Evolutionary conservation across 2,888 invertebrate genomes (phyloP).

Genomic region (Ypsolopha sequella): DNA sequence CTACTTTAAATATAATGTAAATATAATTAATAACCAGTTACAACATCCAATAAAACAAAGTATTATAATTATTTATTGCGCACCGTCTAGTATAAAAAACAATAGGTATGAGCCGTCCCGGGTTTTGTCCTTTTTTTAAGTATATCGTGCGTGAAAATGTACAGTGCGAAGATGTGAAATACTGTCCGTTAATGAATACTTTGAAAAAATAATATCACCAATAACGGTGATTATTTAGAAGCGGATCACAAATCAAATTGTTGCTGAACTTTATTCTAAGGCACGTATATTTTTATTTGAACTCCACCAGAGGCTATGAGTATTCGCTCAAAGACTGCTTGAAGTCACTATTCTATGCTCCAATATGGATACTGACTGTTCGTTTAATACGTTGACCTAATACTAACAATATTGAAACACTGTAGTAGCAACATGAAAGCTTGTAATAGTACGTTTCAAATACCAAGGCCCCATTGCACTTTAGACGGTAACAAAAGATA

Average conservation of each 20-base stretch:
- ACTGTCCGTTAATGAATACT: too few species aligned
- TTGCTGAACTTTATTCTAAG: constrained; percentile 38
- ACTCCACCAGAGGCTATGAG: constrained; percentile 25
- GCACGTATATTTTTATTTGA: constrained; percentile 67
- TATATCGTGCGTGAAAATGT: background rate
- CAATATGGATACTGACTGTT: constrained; percentile 9
- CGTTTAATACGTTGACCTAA: background rate
- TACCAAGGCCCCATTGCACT: too few species aligned
- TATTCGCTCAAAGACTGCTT: background rate
- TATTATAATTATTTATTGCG: constrained; percentile 58
- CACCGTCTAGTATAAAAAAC: constrained; percentile 19
- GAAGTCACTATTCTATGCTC: too few species aligned
- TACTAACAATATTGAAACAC: too few species aligned
- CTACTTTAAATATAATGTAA: constrained; percentile 49
- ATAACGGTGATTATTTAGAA: too few species aligned
- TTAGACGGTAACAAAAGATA: too few species aligned
- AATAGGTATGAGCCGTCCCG: too few species aligned
- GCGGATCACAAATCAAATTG: constrained; percentile 13
- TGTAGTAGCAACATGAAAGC: too few species aligned
- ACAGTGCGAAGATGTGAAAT: background rate
- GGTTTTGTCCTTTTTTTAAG: too few species aligned
- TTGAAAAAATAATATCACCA: too few species aligned
- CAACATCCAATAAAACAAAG: constrained; percentile 64
- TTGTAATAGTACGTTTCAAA: too few species aligned
- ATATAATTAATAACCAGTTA: constrained; percentile 60